Base-by-base conservation (phyloP, 2,113 vertebrate species). In the Clarias magur region DNA sequence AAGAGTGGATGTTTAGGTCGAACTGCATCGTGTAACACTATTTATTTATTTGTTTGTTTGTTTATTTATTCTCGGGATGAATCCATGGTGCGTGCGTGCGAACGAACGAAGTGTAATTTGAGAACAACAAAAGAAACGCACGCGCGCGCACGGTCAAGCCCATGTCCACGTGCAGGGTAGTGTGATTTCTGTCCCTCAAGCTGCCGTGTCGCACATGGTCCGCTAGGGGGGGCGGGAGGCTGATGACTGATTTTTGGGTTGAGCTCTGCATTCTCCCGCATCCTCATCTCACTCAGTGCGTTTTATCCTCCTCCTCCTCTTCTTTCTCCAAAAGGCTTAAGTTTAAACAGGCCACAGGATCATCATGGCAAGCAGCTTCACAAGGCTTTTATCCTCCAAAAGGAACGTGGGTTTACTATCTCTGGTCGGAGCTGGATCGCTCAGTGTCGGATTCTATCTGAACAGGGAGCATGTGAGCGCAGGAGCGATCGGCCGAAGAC, bases 331-430 rank as follows among this genome's bases (percentile, higher is more conserved):
- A 2, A 85, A 38, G 53, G 11, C 53, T 84, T 84, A 19, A 2
- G 4, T 34, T 38, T 70, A n/a, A 16, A 38, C 42, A 68, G 19
- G 11, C 82, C 21, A 34, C 5, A 70, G 54, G 25, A 25, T 23
- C 12, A 21, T 67, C 42, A 98, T 99, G 97, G 96, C 97, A 30
- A 95, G 96, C 94, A 96, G 94, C 88, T 97, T 98, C 93, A 93
- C 96, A 13, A 96, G 96, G 91, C 89, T 96, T 87, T 90, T 97
- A 67, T 94, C 95, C 48, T 90, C 94, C 88, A 96, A 94, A 67
- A 95, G 95, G 0, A 94, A 93, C 73, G 91, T 97, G 75, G 93
- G 95, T 42, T 92, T 98, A 86, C 93, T 98, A 89, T 96, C 97
- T 78, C 85, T 97, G 91, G 94, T 97, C 38, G 97, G 97, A 38